Evolutionary conservation across 2,113 vertebrate species (phyloP), one percentile per base, ranked within the genome.

Genomic region (Talpa occidentalis): DNA sequence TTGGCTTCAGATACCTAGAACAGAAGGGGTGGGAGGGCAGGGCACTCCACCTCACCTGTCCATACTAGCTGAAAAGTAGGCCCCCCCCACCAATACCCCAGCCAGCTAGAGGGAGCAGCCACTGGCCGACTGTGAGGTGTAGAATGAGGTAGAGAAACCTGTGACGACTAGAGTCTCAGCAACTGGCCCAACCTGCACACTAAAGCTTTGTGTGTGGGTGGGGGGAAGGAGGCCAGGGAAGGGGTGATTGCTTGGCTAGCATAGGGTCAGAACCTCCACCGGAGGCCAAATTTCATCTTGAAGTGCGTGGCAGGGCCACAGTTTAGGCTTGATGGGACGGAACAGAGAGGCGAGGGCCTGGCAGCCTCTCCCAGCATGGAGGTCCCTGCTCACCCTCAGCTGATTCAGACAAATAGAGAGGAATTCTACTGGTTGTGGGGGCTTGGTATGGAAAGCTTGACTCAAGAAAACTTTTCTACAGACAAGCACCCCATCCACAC

Each of bases 11-110:
- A 10, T 10, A 10, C 22, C 67, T 47, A 22, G 3, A 76, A 14
- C 10, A 22, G 22, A 9, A 87, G 28, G 40, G 19, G n/a, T 42
- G 35, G 3, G 8, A 0, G 1, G 3, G 5, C 40, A 1, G 5
- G 17, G 14, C 42, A 40, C 5, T 5, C 21, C 10, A 30, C 32
- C 8, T 73, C 56, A 28, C 69, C 30, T 52, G 37, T 9, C 7
- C 0, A 1, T 1, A 5, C 16, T 15, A 22, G 5, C 24, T 0
- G 0, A 2, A 17, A 42, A n/a, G n/a, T 30, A 37, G 5, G 35
- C 26, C 17, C 1, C 17, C 1, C 49, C 42, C 0, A 5, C 32
- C 37, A 8, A 37, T 40, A 40, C 10, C 42, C 30, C n/a, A 32
- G 44, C 30, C n/a, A 32, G 44, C 11, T 32, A 74, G 35, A 21